Percentiles rank a stretch among this genome's conserved stretches.
Conservation (phyloP, 1,140 invertebrate species). For the Eriocheir sinensis region DNA sequence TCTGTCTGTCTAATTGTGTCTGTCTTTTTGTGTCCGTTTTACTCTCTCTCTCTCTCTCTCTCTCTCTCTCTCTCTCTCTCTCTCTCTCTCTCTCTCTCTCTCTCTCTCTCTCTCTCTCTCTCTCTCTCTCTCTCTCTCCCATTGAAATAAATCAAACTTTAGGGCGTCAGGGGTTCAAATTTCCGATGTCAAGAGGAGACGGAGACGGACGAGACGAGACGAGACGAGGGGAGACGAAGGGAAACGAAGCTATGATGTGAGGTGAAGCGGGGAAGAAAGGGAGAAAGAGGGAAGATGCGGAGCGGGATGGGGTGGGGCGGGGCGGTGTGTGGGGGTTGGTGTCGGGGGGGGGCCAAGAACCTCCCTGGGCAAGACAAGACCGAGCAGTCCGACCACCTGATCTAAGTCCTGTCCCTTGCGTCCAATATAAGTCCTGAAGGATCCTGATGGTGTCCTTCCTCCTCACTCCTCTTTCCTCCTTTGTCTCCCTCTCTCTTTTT, state of each 20-base stretch:
- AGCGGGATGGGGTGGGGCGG: background rate
- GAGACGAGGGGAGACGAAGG: background rate
- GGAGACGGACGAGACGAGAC: background rate
- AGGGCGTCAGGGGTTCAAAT: slow-evolving; percentile 1
- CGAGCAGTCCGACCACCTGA: background rate
- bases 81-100: background rate
- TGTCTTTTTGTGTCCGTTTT: too few relatives aligned
- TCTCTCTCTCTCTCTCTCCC: slow-evolving; percentile 30
- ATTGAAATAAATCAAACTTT: background rate
- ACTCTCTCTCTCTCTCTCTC: background rate
- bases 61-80: slow-evolving; percentile 10
- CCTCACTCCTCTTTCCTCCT: too few relatives aligned
- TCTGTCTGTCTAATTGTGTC: too few relatives aligned
- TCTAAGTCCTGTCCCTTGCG: too few relatives aligned
- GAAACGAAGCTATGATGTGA: background rate
- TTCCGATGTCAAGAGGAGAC: background rate
- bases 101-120: background rate
- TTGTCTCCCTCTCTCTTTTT: too few relatives aligned
- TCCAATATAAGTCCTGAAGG: too few relatives aligned
- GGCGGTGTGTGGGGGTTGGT: background rate
- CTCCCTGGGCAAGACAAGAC: background rate
- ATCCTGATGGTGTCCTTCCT: too few relatives aligned
- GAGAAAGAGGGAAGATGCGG: background rate
- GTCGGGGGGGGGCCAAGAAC: background rate
- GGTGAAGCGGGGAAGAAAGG: background rate